A percentile compares a stretch with the other conserved stretches of the same genome.
Conservation (phyloP, 2,888 invertebrate species). For the Chesias legatella region DNA sequence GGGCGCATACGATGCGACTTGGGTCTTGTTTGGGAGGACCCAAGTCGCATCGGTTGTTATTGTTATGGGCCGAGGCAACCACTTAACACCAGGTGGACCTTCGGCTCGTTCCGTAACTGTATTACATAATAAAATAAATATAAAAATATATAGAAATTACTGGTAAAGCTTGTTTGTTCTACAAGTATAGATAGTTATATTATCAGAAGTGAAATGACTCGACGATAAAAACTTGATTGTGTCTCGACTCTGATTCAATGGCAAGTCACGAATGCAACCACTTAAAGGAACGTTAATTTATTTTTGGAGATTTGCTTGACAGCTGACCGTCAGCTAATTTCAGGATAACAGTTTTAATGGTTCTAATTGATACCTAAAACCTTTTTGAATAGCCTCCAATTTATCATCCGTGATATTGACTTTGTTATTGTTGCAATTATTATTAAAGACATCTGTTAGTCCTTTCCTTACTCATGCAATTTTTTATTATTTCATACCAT, state of each 20-base stretch:
- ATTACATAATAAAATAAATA: no score
- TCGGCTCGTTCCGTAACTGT: no score
- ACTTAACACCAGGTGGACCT: no score
- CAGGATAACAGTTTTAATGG: slow-evolving; percentile 39
- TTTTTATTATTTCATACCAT: slow-evolving; percentile 20
- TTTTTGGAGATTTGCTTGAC: slow-evolving; percentile 62
- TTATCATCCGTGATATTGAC: no score
- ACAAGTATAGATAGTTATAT: slow-evolving; percentile 25
- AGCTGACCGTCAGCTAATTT: slow-evolving; percentile 50
- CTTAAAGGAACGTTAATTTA: slow-evolving; percentile 69
- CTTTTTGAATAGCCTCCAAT: no score
- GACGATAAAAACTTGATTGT: slow-evolving; percentile 51
- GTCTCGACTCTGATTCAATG: slow-evolving; percentile 52
- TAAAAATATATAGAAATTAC: no score
- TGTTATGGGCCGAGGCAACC: no score
- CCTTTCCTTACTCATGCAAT: slow-evolving; percentile 35
- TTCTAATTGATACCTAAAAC: slow-evolving; percentile 13
- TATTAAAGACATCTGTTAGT: slow-evolving; percentile 5
- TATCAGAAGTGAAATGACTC: slow-evolving; percentile 60
- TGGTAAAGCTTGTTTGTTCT: no score
- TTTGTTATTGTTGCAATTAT: no score
- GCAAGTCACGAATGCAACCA: slow-evolving; percentile 69
- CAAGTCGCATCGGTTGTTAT: no score
- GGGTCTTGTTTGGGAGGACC: no score
- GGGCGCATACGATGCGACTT: no score